Evolutionary conservation across 2,888 invertebrate genomes (phyloP), one percentile per base, ranked within the genome.

Genomic region (Tachina lurida): DNA sequence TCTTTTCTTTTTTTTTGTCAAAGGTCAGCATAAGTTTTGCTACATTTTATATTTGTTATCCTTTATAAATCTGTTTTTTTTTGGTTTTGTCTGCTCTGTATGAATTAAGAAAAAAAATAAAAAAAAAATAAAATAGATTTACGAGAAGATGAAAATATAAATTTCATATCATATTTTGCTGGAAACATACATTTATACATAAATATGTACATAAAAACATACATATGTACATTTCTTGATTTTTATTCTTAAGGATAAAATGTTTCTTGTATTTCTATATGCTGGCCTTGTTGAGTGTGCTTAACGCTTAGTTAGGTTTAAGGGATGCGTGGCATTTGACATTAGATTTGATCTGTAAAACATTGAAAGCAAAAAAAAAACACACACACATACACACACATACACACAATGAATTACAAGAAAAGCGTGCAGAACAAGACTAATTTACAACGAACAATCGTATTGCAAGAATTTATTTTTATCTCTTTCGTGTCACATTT

Each of bases 271-370:
- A 49, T 47, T 65, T 54, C 62, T 15, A 31, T 8, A 10, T 45
- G 65, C 67, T 41, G 56, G 22, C 54, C 7, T 10, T 86, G 86
- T 83, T 74, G 82, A 85, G 79, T 85, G 58, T 71, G 76, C 79
- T 87, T 84, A 86, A 85, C 84, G 87, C 87, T 87, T 87, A 82
- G 87, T 87, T 87, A 85, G 79, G 67, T 86, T 80, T 87, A 82
- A 67, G 84, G 86, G 83, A 86, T 86, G 83, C 83, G 79, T 86
- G 80, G 76, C 73, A 86, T 76, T 83, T 83, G 86, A 86, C 83
- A 83, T 86, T 83, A 83, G 49, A 86, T 79, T 76, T 80, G 83
- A 86, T 79, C 71, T 58, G 45, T 58, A 58, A 41, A 74, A 67
- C 13, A 58, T 10, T 41, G 43, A 43, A 62, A 10, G 1, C 17